Conservation (phyloP, 2,797 vertebrate species). For the Diplodus puntazzo region DNA sequence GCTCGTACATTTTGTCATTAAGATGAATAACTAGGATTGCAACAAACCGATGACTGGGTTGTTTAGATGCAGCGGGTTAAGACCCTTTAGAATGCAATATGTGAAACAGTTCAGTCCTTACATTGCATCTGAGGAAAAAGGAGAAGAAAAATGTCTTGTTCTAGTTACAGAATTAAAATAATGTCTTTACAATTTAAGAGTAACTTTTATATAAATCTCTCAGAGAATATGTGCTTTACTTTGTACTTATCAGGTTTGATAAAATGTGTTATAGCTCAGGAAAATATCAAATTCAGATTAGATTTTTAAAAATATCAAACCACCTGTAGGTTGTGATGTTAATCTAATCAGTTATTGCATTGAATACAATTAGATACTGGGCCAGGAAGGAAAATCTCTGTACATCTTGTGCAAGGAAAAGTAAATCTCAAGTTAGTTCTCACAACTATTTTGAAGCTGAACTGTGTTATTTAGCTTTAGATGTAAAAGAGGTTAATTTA, state of each 20-base stretch:
- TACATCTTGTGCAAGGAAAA: neutral
- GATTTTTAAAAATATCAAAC: neutral
- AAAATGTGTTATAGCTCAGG: neutral
- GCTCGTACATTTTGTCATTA: conserved; percentile 31
- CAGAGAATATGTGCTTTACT: neutral
- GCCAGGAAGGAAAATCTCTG: neutral
- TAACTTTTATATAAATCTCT: neutral
- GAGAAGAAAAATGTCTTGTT: neutral
- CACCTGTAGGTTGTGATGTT: neutral
- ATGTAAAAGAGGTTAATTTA: neutral
- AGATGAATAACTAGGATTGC: conserved; percentile 31
- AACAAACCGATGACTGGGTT: neutral
- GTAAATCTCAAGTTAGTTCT: neutral
- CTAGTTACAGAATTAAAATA: neutral
- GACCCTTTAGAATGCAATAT: conserved; percentile 1
- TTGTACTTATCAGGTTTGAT: neutral
- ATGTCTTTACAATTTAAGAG: neutral
- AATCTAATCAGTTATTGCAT: neutral
- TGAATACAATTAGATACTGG: neutral
- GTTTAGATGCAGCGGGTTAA: neutral
- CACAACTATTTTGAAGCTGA: neutral
- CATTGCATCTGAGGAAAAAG: neutral
- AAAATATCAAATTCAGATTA: neutral
- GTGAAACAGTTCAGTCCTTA: conserved; percentile 2
- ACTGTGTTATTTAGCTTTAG: too few species aligned